Evolutionary conservation across 2,888 invertebrate genomes (phyloP).

Genomic region (Oscheius sp.): DNA sequence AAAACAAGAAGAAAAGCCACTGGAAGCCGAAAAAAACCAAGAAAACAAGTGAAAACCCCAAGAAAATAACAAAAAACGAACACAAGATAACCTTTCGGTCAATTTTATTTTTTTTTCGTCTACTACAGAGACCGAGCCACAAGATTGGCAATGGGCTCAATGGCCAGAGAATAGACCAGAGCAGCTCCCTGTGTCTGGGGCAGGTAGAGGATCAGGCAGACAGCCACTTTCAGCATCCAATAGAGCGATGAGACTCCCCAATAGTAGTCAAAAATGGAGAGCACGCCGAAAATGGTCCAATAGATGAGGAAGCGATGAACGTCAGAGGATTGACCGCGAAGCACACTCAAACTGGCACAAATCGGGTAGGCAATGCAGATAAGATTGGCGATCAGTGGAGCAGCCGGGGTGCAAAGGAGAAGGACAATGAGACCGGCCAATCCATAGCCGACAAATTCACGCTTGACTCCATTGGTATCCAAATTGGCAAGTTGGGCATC

Average conservation of each 20-base stretch:
- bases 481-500: not conserved
- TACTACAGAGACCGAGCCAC: not conserved
- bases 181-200: constrained; percentile 7
- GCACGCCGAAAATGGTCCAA: not conserved
- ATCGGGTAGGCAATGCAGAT: not conserved
- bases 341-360: not conserved
- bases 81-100: too few relatives aligned
- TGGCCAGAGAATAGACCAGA: not conserved
- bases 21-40: too few relatives aligned
- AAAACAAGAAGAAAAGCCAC: too few relatives aligned
- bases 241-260: not conserved
- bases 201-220: not conserved
- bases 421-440: not conserved
- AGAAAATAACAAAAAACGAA: too few relatives aligned
- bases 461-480: not conserved
- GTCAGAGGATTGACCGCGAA: not conserved
- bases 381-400: not conserved
- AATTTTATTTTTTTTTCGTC: too few relatives aligned
- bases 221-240: not conserved
- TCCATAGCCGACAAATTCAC: constrained; percentile 7
- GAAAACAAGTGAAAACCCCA: too few relatives aligned
- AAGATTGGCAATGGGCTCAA: not conserved
- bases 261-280: not conserved
- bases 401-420: not conserved
- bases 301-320: not conserved